These are phyloP conservation scores for Corella eumyota DNA, from an alignment of 23 tunicate species.

Conservation along the genomic window DNA sequence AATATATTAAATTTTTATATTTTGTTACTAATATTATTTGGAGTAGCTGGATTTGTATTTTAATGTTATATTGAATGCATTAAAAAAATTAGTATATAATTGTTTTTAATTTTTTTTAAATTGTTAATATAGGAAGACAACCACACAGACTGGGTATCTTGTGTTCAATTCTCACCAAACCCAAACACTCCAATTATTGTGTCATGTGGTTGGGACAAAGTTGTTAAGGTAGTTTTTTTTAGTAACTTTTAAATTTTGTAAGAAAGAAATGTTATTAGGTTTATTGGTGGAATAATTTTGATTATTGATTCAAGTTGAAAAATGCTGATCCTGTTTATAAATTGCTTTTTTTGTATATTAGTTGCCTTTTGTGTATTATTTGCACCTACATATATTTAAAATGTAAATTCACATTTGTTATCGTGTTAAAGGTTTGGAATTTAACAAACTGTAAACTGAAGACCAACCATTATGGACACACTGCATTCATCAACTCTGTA, in stretches of 20 bases:
- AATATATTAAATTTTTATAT: no score
- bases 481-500: constrained; percentile 89
- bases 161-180: constrained; percentile 97
- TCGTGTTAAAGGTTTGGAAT: constrained; percentile 99
- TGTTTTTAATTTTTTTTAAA: no score
- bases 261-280: not conserved
- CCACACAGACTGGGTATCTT: constrained; percentile 97
- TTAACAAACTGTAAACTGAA: constrained; percentile 97
- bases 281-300: not conserved
- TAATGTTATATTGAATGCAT: no score
- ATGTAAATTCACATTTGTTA: no score
- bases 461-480: constrained; percentile 95
- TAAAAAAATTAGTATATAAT: no score
- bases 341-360: not conserved
- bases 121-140: constrained; percentile 71
- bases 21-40: no score
- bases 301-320: no score
- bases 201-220: constrained; percentile 97
- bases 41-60: no score
- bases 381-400: no score
- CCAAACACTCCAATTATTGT: constrained; percentile 96
- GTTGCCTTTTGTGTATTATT: not conserved
- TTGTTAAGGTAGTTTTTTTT: constrained; percentile 74
- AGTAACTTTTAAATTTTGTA: not conserved
- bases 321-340: no score